These are phyloP conservation scores for Lymantria dispar DNA, from an alignment of 2,888 invertebrate species.

Conservation along the genomic window DNA sequence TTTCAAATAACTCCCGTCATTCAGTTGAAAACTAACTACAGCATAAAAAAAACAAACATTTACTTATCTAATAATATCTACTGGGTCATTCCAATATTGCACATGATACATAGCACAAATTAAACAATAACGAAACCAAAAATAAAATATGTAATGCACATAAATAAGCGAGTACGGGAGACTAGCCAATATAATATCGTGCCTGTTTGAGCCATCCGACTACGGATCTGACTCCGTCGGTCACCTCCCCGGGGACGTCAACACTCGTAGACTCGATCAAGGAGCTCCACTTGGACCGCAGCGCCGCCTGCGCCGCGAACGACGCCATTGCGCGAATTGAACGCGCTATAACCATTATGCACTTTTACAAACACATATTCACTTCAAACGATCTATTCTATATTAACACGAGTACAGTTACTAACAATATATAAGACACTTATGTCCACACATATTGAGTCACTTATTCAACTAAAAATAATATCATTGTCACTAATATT, in stretches of 20 bases:
- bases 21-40: no score
- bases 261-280: slow-evolving; percentile 87
- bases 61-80: no score
- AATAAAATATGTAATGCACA: not conserved
- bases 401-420: no score
- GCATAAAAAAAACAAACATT: no score
- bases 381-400: not conserved
- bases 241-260: slow-evolving; percentile 85
- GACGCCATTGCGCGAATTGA: slow-evolving; percentile 82
- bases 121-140: not conserved
- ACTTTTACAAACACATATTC: slow-evolving; percentile 5
- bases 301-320: slow-evolving; percentile 86
- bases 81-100: no score
- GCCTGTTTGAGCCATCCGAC: slow-evolving; percentile 93
- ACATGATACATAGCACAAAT: no score
- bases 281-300: slow-evolving; percentile 88
- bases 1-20: no score
- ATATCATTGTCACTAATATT: not conserved
- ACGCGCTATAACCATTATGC: slow-evolving; percentile 37
- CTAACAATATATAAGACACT: no score
- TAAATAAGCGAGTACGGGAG: not conserved
- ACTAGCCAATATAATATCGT: slow-evolving; percentile 31
- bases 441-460: not conserved
- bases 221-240: slow-evolving; percentile 88
- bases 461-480: not conserved